A percentile compares a stretch with the other conserved stretches of the same genome.
phyloP scores from a whole-genome alignment of 2,888 invertebrate species.

The Auanema sp. region DNA sequence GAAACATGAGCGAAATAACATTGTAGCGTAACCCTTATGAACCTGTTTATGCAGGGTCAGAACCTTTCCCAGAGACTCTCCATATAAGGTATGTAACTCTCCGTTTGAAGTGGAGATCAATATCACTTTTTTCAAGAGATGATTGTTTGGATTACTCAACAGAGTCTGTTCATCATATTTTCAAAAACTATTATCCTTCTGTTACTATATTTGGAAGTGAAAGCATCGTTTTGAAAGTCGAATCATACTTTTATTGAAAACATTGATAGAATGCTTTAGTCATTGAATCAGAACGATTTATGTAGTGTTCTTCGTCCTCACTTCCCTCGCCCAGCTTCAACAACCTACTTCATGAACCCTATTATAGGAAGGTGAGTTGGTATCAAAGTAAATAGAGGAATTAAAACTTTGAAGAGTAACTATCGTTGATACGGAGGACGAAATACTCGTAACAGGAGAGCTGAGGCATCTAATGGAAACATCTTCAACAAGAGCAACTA shows the following conservation, averaged over 20 bases:
- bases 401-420: slow-evolving; percentile 25
- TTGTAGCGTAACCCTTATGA: slow-evolving; percentile 12
- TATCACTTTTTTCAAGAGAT: slow-evolving; percentile 22
- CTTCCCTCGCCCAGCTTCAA: slow-evolving; percentile 38
- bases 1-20: background rate
- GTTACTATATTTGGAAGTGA: slow-evolving; percentile 48
- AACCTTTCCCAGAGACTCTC: slow-evolving; percentile 9
- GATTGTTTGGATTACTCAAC: slow-evolving; percentile 50
- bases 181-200: slow-evolving; percentile 41
- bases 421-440: slow-evolving; percentile 44
- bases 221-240: slow-evolving; percentile 26
- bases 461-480: slow-evolving; percentile 39
- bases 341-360: slow-evolving; percentile 41
- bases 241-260: background rate
- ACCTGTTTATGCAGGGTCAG: slow-evolving; percentile 9
- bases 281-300: slow-evolving; percentile 26
- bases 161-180: slow-evolving; percentile 38
- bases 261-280: slow-evolving; percentile 22
- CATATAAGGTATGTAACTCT: background rate
- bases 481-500: slow-evolving; percentile 39
- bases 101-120: background rate
- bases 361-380: slow-evolving; percentile 34
- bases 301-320: slow-evolving; percentile 47
- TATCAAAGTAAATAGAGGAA: background rate
- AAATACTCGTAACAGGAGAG: slow-evolving; percentile 43